phyloP scores from a whole-genome alignment of 1,140 invertebrate genomes.

The Proales similis region DNA sequence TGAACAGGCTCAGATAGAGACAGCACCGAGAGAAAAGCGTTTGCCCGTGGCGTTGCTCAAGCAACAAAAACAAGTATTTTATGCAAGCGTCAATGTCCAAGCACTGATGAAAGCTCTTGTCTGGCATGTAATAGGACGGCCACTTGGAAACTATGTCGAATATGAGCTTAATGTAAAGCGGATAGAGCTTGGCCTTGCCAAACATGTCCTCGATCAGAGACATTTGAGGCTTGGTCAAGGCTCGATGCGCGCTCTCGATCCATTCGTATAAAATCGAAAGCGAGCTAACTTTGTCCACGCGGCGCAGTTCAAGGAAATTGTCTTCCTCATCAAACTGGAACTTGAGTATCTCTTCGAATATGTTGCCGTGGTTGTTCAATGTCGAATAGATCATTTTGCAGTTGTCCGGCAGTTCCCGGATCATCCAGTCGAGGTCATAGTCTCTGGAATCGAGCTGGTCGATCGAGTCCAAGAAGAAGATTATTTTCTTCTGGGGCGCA shows the following conservation, averaged over 20 bases:
- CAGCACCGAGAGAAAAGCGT: background rate
- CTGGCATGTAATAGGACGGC: background rate
- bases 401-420: too few species aligned
- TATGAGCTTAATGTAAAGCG: constrained; percentile 13
- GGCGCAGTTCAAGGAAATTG: background rate
- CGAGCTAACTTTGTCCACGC: background rate
- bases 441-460: too few species aligned
- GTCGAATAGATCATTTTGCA: too few species aligned
- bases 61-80: background rate
- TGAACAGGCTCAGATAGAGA: constrained; percentile 9
- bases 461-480: too few species aligned
- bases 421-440: too few species aligned
- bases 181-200: background rate
- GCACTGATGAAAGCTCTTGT: background rate
- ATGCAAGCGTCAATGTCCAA: constrained; percentile 11
- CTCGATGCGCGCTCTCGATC: background rate
- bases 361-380: too few species aligned
- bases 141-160: constrained; percentile 31
- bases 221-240: background rate
- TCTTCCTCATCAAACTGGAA: background rate
- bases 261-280: background rate
- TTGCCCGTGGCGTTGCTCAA: constrained; percentile 3
- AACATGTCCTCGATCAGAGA: background rate
- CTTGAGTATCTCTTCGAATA: background rate
- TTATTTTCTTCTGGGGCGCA: too few species aligned